Conservation (phyloP, 2,113 vertebrate species). For the Rhinoderma darwinii region DNA sequence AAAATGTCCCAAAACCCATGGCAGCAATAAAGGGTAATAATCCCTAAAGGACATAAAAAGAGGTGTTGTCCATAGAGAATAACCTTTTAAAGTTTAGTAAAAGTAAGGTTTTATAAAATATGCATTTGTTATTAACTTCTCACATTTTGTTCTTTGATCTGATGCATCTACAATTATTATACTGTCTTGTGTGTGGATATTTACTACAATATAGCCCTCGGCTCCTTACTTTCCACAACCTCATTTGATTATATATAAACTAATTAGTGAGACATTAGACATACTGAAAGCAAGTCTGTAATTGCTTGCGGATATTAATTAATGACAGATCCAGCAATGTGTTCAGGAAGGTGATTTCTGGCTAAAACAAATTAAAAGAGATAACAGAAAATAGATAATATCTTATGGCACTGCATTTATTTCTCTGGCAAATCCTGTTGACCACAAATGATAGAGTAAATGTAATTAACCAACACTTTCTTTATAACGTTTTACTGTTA, state of each 20-base stretch:
- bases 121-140: background rate
- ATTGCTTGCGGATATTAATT: constrained; percentile 23
- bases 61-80: background rate
- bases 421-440: constrained; percentile 20
- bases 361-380: constrained; percentile 23
- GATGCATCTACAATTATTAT: background rate
- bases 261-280: constrained; percentile 35
- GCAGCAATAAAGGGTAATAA: too few relatives aligned
- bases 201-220: constrained; percentile 20
- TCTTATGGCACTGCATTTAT: constrained; percentile 23
- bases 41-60: too few relatives aligned
- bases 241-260: constrained; percentile 47
- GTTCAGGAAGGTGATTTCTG: constrained; percentile 34
- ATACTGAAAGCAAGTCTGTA: constrained; percentile 18
- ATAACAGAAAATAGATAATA: constrained; percentile 7
- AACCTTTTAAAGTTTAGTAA: too few relatives aligned
- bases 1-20: too few relatives aligned
- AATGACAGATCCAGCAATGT: constrained; percentile 19
- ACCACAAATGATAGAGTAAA: constrained; percentile 6
- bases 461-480: constrained; percentile 21
- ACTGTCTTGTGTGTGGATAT: constrained; percentile 6
- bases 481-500: background rate
- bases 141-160: background rate
- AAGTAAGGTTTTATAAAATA: too few relatives aligned
- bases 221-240: background rate